Base-by-base conservation (phyloP, 1,140 invertebrate species). In the Drosophila burlai region DNA sequence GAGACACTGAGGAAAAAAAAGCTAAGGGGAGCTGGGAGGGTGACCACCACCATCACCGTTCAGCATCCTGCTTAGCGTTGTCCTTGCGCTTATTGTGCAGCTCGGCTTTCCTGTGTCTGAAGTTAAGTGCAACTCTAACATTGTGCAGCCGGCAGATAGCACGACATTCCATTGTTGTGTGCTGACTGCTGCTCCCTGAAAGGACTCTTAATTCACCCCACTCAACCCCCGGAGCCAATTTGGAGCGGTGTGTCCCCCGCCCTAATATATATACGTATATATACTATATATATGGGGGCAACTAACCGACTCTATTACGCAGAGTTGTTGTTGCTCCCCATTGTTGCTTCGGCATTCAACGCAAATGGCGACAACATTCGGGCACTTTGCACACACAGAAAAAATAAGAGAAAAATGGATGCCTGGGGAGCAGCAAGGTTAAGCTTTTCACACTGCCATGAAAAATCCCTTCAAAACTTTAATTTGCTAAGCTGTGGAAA, bases 111-210 rank as follows among this genome's bases (percentile, higher is more conserved):
- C 84, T 89, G 85, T 85, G 81, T 85, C 85, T 90, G 82, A 90
- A 90, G 86, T 90, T 90, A 90, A 90, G 85, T 90, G 84, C 84
- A 91, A 90, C 85, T 90, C 86, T 82, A 90, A 90, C 85, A 86
- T 90, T 85, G 85, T 79, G 81, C 81, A 85, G 50, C 81, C 58
- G 47, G 69, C 65, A 84, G 74, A 85, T 90, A 81, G 75, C 85
- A 82, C 45, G 65, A 74, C 81, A 85, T 90, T 90, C 72, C 85
- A 91, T 90, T 90, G 85, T 90, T 90, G 75, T 66, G 64, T 55
- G 57, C 77, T 83, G 83, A 83, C 83, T 87, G 54, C 83, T 87
- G 54, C 76, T 87, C 62, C 63, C 64, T 65, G 80, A 81, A 89
- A 77, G 81, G 85, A 89, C 85, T 38, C 54, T 89, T 89, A 89